Percentiles rank a stretch among this genome's conserved stretches.
phyloP scores from a whole-genome alignment of 2,888 invertebrate genomes.

The Lithophane semibrunnea region DNA sequence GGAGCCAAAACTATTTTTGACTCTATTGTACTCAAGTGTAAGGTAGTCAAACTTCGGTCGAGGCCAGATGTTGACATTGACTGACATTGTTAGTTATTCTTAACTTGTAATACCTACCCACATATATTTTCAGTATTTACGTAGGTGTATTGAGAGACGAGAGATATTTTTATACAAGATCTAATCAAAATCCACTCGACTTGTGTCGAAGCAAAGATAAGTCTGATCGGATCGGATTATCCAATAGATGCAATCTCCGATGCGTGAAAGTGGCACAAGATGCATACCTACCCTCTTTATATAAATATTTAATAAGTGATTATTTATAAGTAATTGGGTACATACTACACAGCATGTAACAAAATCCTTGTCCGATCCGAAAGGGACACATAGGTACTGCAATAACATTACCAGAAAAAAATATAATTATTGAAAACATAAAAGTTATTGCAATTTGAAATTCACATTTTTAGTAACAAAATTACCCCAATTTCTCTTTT shows the following conservation, averaged over 20 bases:
- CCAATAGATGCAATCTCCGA: constrained; percentile 40
- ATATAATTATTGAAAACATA: too few relatives aligned
- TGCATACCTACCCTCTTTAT: not conserved
- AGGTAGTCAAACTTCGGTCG: constrained; percentile 14
- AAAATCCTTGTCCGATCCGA: too few relatives aligned
- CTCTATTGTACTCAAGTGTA: constrained; percentile 8
- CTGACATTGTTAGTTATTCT: constrained; percentile 12
- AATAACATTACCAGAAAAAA: too few relatives aligned
- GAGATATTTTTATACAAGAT: constrained; percentile 48
- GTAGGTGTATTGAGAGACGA: constrained; percentile 4
- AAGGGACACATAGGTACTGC: too few relatives aligned
- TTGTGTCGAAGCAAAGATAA: constrained; percentile 32
- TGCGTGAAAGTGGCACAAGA: constrained; percentile 29
- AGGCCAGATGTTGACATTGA: constrained; percentile 7
- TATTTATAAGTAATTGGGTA: too few relatives aligned
- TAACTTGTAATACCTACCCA: not conserved
- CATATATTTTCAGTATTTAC: not conserved
- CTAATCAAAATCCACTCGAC: constrained; percentile 33
- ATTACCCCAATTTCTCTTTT: too few relatives aligned
- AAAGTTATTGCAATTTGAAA: too few relatives aligned
- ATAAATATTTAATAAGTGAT: constrained; percentile 1
- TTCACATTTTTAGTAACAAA: too few relatives aligned
- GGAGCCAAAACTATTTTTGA: constrained; percentile 1
- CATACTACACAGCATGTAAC: too few relatives aligned
- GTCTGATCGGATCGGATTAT: constrained; percentile 36